phyloP scores from a whole-genome alignment of 2,797 vertebrate genomes.

The Hipposideros larvatus region DNA sequence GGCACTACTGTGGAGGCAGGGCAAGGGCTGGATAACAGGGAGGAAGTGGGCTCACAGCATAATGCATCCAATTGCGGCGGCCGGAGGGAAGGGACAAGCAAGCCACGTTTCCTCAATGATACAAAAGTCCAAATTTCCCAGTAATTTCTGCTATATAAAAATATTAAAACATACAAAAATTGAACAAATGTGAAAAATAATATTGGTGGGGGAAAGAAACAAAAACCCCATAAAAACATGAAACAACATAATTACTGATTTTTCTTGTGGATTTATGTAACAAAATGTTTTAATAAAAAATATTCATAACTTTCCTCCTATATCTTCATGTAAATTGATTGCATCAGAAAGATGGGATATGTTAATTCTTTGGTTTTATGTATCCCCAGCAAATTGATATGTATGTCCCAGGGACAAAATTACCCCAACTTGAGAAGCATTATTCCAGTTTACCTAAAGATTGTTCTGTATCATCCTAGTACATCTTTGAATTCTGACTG shows the following conservation, averaged over 20 bases:
- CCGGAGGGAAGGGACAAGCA: background rate
- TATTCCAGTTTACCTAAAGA: background rate
- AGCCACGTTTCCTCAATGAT: background rate
- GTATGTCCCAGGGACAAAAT: background rate
- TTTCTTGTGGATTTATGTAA: background rate
- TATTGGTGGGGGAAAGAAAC: background rate
- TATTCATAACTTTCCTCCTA: background rate
- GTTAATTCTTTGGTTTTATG: background rate
- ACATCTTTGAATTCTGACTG: background rate
- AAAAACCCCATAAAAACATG: background rate
- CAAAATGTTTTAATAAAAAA: conserved; percentile 23
- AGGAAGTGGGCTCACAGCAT: background rate
- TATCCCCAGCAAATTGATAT: background rate
- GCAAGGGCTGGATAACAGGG: background rate
- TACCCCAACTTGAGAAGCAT: background rate
- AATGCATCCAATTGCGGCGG: background rate
- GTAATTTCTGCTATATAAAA: background rate
- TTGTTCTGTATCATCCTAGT: background rate
- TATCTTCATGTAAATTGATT: background rate
- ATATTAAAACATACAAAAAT: background rate
- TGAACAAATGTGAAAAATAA: conserved; percentile 6
- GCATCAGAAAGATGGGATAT: background rate
- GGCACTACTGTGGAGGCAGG: background rate
- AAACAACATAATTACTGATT: background rate
- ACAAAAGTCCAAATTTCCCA: background rate